Percentiles rank a stretch among this genome's conserved stretches.
phyloP scores from a whole-genome alignment of 2,888 invertebrate genomes.

The Lasioglossum calceatum region DNA sequence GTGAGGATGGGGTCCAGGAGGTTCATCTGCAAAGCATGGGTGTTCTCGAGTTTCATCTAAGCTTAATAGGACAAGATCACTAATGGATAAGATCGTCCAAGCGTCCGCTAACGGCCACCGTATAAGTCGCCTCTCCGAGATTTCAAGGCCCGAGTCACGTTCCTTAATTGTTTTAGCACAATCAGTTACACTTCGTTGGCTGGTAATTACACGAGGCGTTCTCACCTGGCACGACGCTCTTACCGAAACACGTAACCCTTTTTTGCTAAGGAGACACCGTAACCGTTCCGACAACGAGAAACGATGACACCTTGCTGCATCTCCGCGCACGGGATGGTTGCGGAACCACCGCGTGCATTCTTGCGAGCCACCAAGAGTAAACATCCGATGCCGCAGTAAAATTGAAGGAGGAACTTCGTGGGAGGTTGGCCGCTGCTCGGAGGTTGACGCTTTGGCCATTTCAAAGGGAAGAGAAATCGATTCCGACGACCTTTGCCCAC shows the following conservation, averaged over 20 bases:
- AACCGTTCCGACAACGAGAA: conserved; percentile 17
- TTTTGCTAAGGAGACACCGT: conserved; percentile 27
- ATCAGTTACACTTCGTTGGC: conserved; percentile 66
- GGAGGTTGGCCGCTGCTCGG: conserved; percentile 5
- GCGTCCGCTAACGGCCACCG: conserved; percentile 40
- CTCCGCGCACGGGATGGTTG: background rate
- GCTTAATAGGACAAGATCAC: conserved; percentile 60
- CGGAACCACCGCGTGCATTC: conserved; percentile 16
- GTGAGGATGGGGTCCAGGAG: background rate
- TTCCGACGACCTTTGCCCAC: conserved; percentile 64
- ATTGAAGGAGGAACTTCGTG: conserved; percentile 32
- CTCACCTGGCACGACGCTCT: conserved; percentile 15
- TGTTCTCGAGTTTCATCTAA: conserved; percentile 20
- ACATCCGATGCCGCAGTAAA: conserved; percentile 65
- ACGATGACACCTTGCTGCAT: conserved; percentile 45
- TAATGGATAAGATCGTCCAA: conserved; percentile 50
- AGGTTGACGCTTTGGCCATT: conserved; percentile 62
- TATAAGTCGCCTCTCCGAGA: conserved; percentile 45
- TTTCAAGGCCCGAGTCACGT: conserved; percentile 64
- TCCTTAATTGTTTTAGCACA: conserved; percentile 67
- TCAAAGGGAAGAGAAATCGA: conserved; percentile 69
- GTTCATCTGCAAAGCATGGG: background rate
- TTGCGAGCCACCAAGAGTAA: conserved; percentile 61
- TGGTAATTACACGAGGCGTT: conserved; percentile 58
- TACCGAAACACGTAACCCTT: conserved; percentile 32